These are phyloP conservation scores for Psittacula derbiana DNA, from an alignment of 2,797 vertebrate genomes.

Conservation along the genomic window DNA sequence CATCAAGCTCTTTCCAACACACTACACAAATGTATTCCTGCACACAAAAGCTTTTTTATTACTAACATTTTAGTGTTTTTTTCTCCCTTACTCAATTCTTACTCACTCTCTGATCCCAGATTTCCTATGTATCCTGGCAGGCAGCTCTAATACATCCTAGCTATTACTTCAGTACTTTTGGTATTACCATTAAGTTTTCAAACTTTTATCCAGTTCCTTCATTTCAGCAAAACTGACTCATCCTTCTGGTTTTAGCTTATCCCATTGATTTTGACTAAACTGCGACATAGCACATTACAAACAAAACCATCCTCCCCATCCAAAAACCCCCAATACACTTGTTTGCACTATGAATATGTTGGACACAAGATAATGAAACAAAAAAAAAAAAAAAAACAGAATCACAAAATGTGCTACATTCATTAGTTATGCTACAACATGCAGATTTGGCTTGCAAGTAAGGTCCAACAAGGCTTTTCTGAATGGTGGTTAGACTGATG, in stretches of 20 bases:
- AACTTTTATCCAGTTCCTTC: not conserved
- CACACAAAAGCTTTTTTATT: not conserved
- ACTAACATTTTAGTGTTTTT: not conserved
- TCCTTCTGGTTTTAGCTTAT: not conserved
- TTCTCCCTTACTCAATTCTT: not conserved
- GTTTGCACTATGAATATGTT: not conserved
- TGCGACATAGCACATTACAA: not conserved
- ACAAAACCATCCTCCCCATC: not conserved
- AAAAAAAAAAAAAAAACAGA: not conserved
- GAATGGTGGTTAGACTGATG: not conserved
- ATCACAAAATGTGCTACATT: not conserved
- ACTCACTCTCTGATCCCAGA: not conserved
- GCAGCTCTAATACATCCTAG: not conserved
- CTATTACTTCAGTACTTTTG: not conserved
- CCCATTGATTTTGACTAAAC: not conserved
- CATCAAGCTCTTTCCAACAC: not conserved
- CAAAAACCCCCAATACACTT: not conserved
- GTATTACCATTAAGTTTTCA: not conserved
- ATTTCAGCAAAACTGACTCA: not conserved
- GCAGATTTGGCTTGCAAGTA: not conserved
- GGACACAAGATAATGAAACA: not conserved
- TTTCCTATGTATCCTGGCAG: not conserved
- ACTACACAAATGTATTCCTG: not conserved
- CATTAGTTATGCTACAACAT: not conserved
- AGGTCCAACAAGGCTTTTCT: not conserved